A percentile compares a stretch with the other conserved stretches of the same genome.
These are phyloP conservation scores for Actenoides lindsayi DNA, from an alignment of 2,113 vertebrate species.

Conservation along the genomic window DNA sequence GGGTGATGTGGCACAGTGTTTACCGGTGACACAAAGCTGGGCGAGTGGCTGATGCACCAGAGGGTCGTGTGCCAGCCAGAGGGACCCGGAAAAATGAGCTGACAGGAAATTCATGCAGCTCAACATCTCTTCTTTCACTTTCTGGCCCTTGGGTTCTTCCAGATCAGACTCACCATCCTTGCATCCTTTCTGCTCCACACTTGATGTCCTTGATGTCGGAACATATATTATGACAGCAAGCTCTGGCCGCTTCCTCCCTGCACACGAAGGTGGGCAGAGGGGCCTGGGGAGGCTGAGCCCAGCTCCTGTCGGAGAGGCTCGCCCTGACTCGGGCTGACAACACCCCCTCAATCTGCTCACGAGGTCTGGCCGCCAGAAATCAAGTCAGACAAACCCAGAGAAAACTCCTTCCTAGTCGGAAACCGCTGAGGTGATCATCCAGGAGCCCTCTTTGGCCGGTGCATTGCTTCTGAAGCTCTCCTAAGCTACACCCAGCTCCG, in stretches of 20 bases:
- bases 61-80: conserved; percentile 30
- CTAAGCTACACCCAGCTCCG: not conserved
- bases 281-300: not conserved
- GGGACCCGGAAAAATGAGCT: not conserved
- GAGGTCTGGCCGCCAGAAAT: not conserved
- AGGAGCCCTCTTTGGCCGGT: not conserved
- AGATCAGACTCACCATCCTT: not conserved
- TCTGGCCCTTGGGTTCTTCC: not conserved
- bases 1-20: too few species aligned
- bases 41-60: accelerated
- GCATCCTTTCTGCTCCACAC: not conserved
- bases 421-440: not conserved
- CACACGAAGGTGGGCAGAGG: not conserved
- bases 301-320: not conserved
- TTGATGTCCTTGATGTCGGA: not conserved
- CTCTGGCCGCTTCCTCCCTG: not conserved
- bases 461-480: not conserved
- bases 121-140: not conserved
- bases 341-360: accelerated
- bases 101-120: not conserved
- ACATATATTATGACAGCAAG: accelerated
- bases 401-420: not conserved
- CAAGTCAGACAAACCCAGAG: not conserved
- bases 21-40: accelerated
- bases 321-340: not conserved